Evolutionary conservation across 2,797 vertebrate genomes (phyloP), one percentile per base, ranked within the genome.

Genomic region (Poeciliopsis gracilis): DNA sequence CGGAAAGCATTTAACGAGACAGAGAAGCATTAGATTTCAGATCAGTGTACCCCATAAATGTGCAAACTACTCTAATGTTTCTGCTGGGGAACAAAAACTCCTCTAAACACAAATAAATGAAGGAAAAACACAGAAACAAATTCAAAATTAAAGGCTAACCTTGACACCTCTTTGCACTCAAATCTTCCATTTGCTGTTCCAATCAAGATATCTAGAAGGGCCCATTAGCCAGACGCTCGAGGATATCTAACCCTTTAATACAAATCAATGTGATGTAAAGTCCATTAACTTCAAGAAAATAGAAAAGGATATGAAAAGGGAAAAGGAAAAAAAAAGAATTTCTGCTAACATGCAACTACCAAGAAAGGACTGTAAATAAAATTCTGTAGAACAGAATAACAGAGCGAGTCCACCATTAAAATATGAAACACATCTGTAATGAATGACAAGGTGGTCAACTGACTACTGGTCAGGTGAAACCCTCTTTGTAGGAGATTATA

Each of bases 1-100:
- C 93, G 89, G 96, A 91, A 95, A 86, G 97, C 96, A 95, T 94
- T 93, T 89, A 86, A 92, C 87, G 92, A 95, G 86, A 95, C 93
- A 96, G 88, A 83, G 78, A 91, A 88, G 72, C 69, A 89, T 93
- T 83, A 93, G 28, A 86, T 83, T 87, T 89, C 67, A 90, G 72
- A 83, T 81, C 11, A 78, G 51, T 84, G 77, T 9, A 70, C 43
- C 33, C 11, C 43, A 20, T 72, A 43, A 77, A 82, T 23, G 51
- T 36, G 15, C 36, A 79, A 33, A 77, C 2, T 72, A 67, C 18
- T 25, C 63, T 47, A 82, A 12, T 45, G 55, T 70, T 72, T 46
- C 67, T 77, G 76, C 77, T 66, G 28, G 47, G 47, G 71, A 82
- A 12, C 8, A 77, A 63, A 28, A 45, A 47, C 28, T 45, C 53